Conservation (phyloP, 2,113 vertebrate genomes). For the Gallinago paraguaiae region DNA sequence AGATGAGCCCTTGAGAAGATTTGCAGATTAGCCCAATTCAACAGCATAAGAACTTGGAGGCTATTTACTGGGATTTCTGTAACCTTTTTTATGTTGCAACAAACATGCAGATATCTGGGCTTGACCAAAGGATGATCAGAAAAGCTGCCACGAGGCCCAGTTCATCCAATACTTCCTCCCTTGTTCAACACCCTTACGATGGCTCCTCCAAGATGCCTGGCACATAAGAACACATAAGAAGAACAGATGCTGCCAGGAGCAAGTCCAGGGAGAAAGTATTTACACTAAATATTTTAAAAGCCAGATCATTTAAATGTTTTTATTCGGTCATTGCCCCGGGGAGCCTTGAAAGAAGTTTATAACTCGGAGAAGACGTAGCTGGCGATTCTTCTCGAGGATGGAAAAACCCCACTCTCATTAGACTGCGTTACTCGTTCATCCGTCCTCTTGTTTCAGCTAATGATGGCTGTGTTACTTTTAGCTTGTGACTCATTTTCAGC, state of each 20-base stretch:
- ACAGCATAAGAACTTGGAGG: background rate
- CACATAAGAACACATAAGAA: background rate
- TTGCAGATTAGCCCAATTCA: background rate
- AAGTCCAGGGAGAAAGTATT: background rate
- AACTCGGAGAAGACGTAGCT: background rate
- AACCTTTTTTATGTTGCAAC: background rate
- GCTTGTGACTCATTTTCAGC: conserved; percentile 44
- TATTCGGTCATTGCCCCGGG: background rate
- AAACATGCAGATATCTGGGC: background rate
- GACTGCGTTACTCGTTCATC: background rate
- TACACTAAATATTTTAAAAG: background rate
- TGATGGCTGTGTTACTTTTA: conserved; percentile 33
- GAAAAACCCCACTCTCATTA: background rate
- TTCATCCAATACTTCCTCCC: background rate
- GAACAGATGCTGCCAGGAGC: background rate
- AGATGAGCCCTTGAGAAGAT: background rate
- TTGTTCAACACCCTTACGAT: background rate
- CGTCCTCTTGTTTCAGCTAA: background rate
- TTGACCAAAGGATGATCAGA: background rate
- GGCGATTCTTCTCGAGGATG: background rate
- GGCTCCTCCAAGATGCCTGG: background rate
- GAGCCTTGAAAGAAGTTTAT: background rate
- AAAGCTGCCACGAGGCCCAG: background rate
- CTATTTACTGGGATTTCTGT: background rate
- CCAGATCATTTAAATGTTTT: background rate